Evolutionary conservation across 1,140 invertebrate genomes (phyloP), one percentile per base, ranked within the genome.

Genomic region (Drosophila pectinifera): DNA sequence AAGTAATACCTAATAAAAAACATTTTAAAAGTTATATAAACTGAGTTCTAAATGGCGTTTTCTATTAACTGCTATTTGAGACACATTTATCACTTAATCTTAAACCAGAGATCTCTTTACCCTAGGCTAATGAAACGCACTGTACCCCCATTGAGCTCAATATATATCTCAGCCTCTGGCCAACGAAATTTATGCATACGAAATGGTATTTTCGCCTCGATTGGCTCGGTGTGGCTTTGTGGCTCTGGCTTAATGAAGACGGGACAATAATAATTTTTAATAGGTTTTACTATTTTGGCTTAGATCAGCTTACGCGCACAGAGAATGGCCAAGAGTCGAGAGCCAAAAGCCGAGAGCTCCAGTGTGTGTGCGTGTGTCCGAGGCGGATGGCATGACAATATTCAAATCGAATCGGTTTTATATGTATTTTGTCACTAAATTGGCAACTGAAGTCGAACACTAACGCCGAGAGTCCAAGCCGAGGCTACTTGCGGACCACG

Each of bases 261-360:
- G 78, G 74, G 70, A 78, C 72, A 86, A 86, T 88, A 86, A 86
- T 86, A 67, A 83, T 73, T 88, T 86, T 86, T 89, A 84, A 89
- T 88, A 62, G 80, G 76, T 80, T 74, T 76, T 67, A 85, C 81
- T 84, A 80, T 80, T 72, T 69, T 78, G 67, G 74, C 56, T 63
- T 49, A 84, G 57, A 75, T 79, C 49, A 78, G 74, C 74, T 58
- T 64, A 49, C 34, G 46, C 41, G 54, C 41, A 49, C 34, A 54
- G 63, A 70, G 67, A 38, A 63, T 49, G 61, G 43, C 18, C 34
- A 10, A 67, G 18, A 67, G 34, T 10, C 4, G 28, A 10, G 16
- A 6, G 18, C 13, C 4, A 24, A 14, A 42, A 31, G 42, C 26
- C 26, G 26, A 26, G 26, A 26, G 26, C 4, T n/a, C n/a, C n/a